Evolutionary conservation across 2,797 vertebrate species (phyloP).

Genomic region (Lagodon rhomboides): DNA sequence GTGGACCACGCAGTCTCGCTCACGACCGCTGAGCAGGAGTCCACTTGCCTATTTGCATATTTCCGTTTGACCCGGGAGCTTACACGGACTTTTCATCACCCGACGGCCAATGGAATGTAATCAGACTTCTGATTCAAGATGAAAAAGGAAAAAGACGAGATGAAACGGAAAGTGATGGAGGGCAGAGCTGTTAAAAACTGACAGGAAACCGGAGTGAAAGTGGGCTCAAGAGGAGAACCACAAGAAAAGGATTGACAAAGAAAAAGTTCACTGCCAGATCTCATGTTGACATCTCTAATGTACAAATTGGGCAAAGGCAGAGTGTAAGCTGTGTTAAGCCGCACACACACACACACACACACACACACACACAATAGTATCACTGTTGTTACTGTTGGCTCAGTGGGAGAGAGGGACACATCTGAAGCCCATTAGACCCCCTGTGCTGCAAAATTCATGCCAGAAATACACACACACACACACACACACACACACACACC

Average conservation of each 20-base stretch:
- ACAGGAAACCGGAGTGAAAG: slow-evolving; percentile 13
- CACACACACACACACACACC: slow-evolving; percentile 14
- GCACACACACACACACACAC: slow-evolving; percentile 11
- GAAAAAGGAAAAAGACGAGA: slow-evolving; percentile 22
- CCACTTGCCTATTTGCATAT: slow-evolving; percentile 32
- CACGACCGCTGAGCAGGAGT: slow-evolving; percentile 21
- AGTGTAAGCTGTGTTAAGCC: slow-evolving; percentile 52
- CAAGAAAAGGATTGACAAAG: not conserved
- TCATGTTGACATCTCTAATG: slow-evolving; percentile 60
- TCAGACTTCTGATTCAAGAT: slow-evolving; percentile 27
- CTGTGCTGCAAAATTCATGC: slow-evolving; percentile 43
- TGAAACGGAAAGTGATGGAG: slow-evolving; percentile 3
- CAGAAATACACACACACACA: slow-evolving; percentile 39
- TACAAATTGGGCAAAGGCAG: slow-evolving; percentile 72
- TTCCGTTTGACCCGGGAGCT: slow-evolving; percentile 36
- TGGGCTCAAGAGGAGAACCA: not conserved
- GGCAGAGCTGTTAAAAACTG: not conserved
- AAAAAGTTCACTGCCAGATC: slow-evolving; percentile 30
- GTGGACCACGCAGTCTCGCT: slow-evolving; percentile 10
- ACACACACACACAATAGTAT: slow-evolving; percentile 26
- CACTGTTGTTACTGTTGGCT: slow-evolving; percentile 64
- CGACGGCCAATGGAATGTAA: slow-evolving; percentile 5
- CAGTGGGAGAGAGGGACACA: slow-evolving; percentile 58
- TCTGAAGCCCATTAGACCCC: slow-evolving; percentile 77
- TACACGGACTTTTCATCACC: slow-evolving; percentile 28